These are phyloP conservation scores for Hemaris fuciformis DNA, from an alignment of 2,888 invertebrate species.

Conservation along the genomic window DNA sequence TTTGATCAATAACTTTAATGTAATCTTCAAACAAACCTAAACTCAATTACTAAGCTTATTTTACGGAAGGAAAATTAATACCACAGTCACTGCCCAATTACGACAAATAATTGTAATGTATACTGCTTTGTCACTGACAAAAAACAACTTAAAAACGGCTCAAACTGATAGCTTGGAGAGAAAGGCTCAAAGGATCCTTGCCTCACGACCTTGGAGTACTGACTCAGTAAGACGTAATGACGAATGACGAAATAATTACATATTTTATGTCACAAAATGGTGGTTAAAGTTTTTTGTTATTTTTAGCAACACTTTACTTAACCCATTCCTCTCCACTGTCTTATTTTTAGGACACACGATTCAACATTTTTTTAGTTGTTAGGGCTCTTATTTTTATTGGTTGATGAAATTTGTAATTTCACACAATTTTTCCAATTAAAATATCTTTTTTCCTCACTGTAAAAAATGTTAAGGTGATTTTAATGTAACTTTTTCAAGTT, in stretches of 20 bases:
- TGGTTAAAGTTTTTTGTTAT: neutral
- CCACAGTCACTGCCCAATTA: no score
- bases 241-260: neutral
- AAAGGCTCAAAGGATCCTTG: constrained; percentile 6
- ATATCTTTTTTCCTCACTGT: no score
- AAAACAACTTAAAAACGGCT: constrained; percentile 1
- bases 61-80: neutral
- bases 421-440: no score
- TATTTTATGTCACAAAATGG: neutral
- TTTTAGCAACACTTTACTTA: no score
- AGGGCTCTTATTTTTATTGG: no score
- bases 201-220: neutral
- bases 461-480: no score
- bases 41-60: neutral
- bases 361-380: no score
- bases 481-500: no score
- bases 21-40: neutral
- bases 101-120: neutral
- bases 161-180: neutral
- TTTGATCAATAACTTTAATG: no score
- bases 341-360: no score
- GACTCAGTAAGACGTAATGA: neutral
- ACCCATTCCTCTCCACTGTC: no score
- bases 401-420: no score
- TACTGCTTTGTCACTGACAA: neutral